Evolutionary conservation across 1,140 invertebrate species (phyloP), one percentile per base, ranked within the genome.

Genomic region (Camponotus pennsylvanicus): DNA sequence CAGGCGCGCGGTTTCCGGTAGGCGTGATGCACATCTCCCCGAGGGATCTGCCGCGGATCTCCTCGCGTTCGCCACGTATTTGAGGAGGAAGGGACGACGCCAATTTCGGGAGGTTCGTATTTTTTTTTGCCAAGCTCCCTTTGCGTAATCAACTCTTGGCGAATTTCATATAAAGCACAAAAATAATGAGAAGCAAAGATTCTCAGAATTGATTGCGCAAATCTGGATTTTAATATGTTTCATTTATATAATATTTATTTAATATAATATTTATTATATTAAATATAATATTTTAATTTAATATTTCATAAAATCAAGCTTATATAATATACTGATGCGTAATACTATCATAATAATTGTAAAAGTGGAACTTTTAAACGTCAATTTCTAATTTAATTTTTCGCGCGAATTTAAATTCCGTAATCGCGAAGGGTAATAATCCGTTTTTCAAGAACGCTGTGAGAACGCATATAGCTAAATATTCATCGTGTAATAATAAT

Each of bases 1-100:
- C 64, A 45, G 37, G n/a, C 21, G 18, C 61, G 78, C 70, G 18
- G 15, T 71, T 59, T 3, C 66, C 52, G 61, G 67, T 61, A 73
- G 67, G 67, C 67, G 69, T 59, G 37, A 59, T 59, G 55, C 7
- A 45, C 6, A 71, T 42, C 3, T 73, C 21, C 27, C 9, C 7
- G 37, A 40, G 57, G 57, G 49, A 13, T 52, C 15, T 67, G 13
- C 42, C 45, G 34, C 34, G 8, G 32, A 42, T 8, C 37, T 4
- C 32, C 32, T 61, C 2, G 40, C 45, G 55, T 73, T 73, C 32
- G n/a, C 27, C 45, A n/a, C 13, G 27, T 18, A 18, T 15, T 61
- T 42, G 13, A 67, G 32, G 9, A 40, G 13, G 61, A 71, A 59
- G n/a, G 18, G 13, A 13, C 18, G 4, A 21, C 34, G 15, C 18